Evolutionary conservation across 1,140 invertebrate genomes (phyloP), one percentile per base, ranked within the genome.

Genomic region (Leguminivora glycinivorella): DNA sequence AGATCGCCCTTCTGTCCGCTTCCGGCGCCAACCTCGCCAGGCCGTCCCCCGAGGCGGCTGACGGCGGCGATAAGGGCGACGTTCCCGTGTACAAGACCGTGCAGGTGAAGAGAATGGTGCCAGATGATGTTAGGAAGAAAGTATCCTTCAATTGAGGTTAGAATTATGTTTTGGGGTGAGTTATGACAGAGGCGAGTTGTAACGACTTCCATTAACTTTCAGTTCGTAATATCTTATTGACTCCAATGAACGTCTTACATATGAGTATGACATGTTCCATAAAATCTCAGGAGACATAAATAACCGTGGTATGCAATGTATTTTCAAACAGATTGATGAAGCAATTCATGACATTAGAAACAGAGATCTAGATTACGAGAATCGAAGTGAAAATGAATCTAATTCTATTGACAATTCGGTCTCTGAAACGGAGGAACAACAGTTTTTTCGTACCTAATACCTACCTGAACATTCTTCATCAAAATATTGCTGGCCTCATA

Each of bases 101-200:
- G 0, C 77, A 76, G 34, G 69, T 77, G 12, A 80, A 76, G 26
- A 80, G 56, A 40, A 76, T 67, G 1, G 70, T 40, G 10, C 17
- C 75, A 1, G 85, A 87, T 25, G 85, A 89, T 73, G 85, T 83
- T 7, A 87, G 80, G 72, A 89, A 88, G 68, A 89, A 88, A 83
- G 87, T 89, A 4, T 82, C 81, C 0, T 89, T 89, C 77, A 86
- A 84, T 77, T 89, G 70, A 72, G 14, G 12, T 29, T 14, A 4
- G 26, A 29, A 29, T 5, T 29, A 29, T 29, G 2, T 29, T 3
- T 3, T 29, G 2, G 5, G 26, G 26, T 5, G 26, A 5, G 26
- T 29, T 5, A 2, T 29, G 2, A 29, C 26, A 29, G 26, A 29
- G 26, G n/a, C n/a, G n/a, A n/a, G n/a, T n/a, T n/a, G n/a, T n/a